Evolutionary conservation across 2,888 invertebrate species (phyloP), one percentile per base, ranked within the genome.

Genomic region (Agrotis ipsilon): DNA sequence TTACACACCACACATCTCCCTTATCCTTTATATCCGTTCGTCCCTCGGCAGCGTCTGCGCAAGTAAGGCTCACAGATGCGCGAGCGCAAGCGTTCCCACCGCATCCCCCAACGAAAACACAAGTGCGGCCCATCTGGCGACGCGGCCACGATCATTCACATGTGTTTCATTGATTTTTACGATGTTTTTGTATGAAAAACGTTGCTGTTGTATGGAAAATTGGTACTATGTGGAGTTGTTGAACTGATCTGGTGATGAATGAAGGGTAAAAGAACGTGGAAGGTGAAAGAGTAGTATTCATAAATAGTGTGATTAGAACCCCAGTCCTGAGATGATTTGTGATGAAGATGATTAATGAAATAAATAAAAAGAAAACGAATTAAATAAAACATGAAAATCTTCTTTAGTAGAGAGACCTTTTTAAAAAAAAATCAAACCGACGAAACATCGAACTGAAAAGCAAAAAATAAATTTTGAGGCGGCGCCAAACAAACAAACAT

Each of bases 41-140:
- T 69, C 55, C 65, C 81, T 57, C 73, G 73, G 72, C 72, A 58
- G 75, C 72, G 82, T 49, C 66, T 32, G 79, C 81, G 63, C 79
- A 68, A 52, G 58, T 19, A 32, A 52, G 67, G 48, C 48, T 59
- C 71, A 68, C 81, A 82, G 81, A 82, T 82, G 81, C 68, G 76
- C 77, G 55, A 19, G 78, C 70, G 78, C 77, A 52, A 24, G 78
- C 82, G 90, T 92, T 94, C 94, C 94, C 94, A 93, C 90, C 90
- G 88, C 92, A 88, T 87, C 87, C 91, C 91, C 89, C 87, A 88
- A 89, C 85, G 72, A 84, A 84, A 87, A 84, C 88, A 82, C 94
- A 94, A 94, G 94, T 94, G 94, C 88, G 85, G 81, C 86, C 87
- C 94, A 94, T 94, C 94, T 95, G 95, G 93, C 90, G 83, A 79